Evolutionary conservation across 2,888 invertebrate genomes (phyloP).

Genomic region (Archips xylosteana): DNA sequence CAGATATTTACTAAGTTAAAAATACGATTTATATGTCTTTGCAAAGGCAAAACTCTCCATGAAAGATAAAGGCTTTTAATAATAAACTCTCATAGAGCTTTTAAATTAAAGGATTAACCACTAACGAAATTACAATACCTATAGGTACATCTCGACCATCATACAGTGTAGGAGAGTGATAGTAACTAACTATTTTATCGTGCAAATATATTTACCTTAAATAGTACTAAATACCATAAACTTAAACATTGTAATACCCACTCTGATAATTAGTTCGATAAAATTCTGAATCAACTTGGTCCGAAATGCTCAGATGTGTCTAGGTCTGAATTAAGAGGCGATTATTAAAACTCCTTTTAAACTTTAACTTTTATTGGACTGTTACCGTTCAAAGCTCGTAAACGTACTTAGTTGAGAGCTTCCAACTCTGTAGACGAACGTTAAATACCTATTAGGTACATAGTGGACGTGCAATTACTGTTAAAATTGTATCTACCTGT

Average conservation of each 20-base stretch:
- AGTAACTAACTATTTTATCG: background rate
- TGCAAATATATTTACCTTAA: background rate
- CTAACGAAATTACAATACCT: background rate
- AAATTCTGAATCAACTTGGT: background rate
- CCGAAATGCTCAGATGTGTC: background rate
- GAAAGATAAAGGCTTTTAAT: too few species aligned
- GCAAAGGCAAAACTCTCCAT: too few species aligned
- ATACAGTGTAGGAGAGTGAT: too few species aligned
- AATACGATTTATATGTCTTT: too few species aligned
- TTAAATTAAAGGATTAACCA: too few species aligned
- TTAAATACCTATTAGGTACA: slow-evolving; percentile 1
- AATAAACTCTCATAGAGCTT: too few species aligned
- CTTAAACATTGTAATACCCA: background rate
- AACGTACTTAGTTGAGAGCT: slow-evolving; percentile 14
- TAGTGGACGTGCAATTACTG: background rate
- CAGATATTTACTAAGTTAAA: too few species aligned
- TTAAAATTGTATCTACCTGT: background rate
- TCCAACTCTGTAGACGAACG: background rate
- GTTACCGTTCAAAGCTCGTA: slow-evolving; percentile 7
- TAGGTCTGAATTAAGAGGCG: background rate
- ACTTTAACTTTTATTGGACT: background rate
- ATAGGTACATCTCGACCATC: too few species aligned
- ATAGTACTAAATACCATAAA: background rate
- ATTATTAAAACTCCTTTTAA: background rate
- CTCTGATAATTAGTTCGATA: background rate